Conservation (phyloP, 2,113 vertebrate genomes). For the Cynocephalus volans region DNA sequence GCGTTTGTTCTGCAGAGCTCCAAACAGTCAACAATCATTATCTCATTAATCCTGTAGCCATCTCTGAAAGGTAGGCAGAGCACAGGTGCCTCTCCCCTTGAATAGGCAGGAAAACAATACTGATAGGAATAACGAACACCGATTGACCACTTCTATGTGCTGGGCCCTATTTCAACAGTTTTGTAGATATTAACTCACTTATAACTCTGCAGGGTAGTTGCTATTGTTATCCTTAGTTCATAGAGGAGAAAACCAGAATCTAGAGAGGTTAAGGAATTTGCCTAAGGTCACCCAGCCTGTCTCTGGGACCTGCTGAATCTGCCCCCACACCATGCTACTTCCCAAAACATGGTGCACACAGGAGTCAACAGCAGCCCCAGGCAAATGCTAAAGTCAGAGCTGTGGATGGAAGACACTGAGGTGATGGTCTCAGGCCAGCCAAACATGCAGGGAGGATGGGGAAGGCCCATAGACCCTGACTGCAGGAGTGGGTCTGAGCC, state of each 20-base stretch:
- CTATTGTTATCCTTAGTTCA: background rate
- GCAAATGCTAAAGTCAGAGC: background rate
- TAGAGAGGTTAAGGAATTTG: background rate
- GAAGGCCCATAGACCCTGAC: background rate
- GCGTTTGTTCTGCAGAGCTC: conserved; percentile 67
- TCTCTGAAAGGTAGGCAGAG: conserved; percentile 49
- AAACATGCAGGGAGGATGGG: rapidly evolving
- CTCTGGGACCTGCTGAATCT: background rate
- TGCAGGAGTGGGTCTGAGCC: background rate
- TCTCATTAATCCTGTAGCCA: conserved; percentile 48
- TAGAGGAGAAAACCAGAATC: background rate
- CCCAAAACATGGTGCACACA: background rate
- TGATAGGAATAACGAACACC: background rate
- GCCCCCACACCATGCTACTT: background rate
- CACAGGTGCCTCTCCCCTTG: background rate
- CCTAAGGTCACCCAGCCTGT: background rate
- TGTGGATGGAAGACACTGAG: background rate
- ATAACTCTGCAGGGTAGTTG: background rate
- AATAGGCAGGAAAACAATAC: background rate
- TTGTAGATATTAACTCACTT: conserved; percentile 14
- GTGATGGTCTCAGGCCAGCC: background rate
- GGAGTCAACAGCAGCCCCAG: background rate
- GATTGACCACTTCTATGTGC: background rate
- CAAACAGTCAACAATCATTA: conserved; percentile 57
- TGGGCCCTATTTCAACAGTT: background rate